Evolutionary conservation across 2,797 vertebrate genomes (phyloP).

Genomic region (Megalops cyprinoides): DNA sequence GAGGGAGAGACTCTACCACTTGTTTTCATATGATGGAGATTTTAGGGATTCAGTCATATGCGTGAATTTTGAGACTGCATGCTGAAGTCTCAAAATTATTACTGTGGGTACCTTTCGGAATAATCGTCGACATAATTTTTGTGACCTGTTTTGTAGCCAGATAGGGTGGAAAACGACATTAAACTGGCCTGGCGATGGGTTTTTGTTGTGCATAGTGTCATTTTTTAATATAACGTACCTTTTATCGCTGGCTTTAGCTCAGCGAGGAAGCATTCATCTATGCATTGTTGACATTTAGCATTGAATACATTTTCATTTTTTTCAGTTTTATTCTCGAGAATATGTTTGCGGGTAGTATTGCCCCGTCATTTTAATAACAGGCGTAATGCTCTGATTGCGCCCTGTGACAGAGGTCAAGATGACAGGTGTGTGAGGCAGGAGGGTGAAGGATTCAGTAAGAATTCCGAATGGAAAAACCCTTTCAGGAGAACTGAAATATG

Average conservation of each 20-base stretch:
- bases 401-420: constrained; percentile 16
- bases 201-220: neutral
- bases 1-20: neutral
- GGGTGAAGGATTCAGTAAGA: neutral
- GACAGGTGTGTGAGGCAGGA: constrained; percentile 24
- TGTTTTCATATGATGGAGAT: neutral
- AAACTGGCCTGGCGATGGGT: neutral
- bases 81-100: too few species aligned
- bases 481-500: neutral
- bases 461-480: too few species aligned
- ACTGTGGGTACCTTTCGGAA: neutral
- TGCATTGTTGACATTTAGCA: neutral
- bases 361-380: neutral
- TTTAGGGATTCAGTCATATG: neutral
- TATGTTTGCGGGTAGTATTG: neutral
- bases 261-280: neutral
- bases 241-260: neutral
- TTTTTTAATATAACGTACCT: neutral
- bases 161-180: neutral
- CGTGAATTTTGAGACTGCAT: neutral
- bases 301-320: neutral
- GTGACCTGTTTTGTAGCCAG: neutral
- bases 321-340: neutral
- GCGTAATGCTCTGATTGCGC: neutral
- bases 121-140: neutral